Evolutionary conservation across 2,888 invertebrate genomes (phyloP).

Genomic region (Eupelmus urozonus): DNA sequence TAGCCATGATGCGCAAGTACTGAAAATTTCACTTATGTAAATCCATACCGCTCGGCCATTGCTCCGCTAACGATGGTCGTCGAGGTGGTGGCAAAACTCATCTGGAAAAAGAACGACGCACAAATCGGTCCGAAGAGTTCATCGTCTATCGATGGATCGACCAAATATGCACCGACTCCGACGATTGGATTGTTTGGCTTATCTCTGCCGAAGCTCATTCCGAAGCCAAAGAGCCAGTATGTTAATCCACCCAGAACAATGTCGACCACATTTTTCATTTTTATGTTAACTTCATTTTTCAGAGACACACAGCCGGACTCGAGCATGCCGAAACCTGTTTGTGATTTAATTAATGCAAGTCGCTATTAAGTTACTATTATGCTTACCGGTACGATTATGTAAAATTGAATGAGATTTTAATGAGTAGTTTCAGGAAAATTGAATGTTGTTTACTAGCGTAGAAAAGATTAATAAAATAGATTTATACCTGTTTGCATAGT

Average conservation of each 20-base stretch:
- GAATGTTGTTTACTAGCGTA: too few relatives aligned
- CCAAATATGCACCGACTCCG: slow-evolving; percentile 88
- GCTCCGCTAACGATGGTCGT: slow-evolving; percentile 96
- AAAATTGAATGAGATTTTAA: not conserved
- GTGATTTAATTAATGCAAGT: not conserved
- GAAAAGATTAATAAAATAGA: not conserved
- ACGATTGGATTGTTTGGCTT: slow-evolving; percentile 87
- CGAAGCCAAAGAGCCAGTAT: slow-evolving; percentile 97
- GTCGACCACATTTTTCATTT: slow-evolving; percentile 98
- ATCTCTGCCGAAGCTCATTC: slow-evolving; percentile 90
- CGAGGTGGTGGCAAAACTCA: slow-evolving; percentile 93
- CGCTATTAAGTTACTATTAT: not conserved
- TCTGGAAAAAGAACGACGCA: slow-evolving; percentile 92
- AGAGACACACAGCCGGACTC: slow-evolving; percentile 95
- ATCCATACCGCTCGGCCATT: slow-evolving; percentile 90
- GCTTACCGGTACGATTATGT: not conserved
- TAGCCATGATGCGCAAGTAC: not conserved
- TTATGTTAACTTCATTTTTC: slow-evolving; percentile 97
- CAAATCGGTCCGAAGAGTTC: slow-evolving; percentile 90
- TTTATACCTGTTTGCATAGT: slow-evolving; percentile 95
- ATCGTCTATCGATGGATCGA: slow-evolving; percentile 85
- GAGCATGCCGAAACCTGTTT: slow-evolving; percentile 94
- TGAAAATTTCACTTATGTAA: not conserved
- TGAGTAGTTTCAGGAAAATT: not conserved
- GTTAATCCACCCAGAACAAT: slow-evolving; percentile 94